phyloP scores from a whole-genome alignment of 2,797 vertebrate species.

The Adrianichthys oophorus region DNA sequence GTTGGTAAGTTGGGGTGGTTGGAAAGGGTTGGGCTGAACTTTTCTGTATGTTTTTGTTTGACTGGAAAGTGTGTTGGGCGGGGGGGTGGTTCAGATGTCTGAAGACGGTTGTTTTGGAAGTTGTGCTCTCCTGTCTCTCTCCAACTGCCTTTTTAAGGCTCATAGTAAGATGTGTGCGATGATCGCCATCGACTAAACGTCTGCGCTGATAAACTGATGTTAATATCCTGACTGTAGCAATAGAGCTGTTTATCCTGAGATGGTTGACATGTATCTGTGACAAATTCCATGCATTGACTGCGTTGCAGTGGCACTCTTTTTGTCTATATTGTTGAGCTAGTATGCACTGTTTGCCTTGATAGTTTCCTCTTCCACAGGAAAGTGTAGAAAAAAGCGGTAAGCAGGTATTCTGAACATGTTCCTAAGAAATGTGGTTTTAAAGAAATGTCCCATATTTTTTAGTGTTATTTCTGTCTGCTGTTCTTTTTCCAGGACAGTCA shows the following conservation, averaged over 20 bases:
- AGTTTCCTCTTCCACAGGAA: conserved; percentile 83
- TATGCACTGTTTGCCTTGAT: conserved; percentile 75
- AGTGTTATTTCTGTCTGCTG: conserved; percentile 66
- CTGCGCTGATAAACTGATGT: conserved; percentile 53
- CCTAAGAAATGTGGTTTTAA: conserved; percentile 65
- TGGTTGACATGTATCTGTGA: conserved; percentile 42
- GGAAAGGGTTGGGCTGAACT: conserved; percentile 63
- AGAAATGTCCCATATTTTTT: conserved; percentile 73
- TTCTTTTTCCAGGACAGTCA: conserved; percentile 79
- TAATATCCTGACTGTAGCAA: conserved; percentile 46
- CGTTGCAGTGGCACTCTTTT: conserved; percentile 68
- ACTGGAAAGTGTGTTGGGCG: conserved; percentile 2
- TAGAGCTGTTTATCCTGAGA: conserved; percentile 61
- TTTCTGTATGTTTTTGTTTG: conserved; percentile 43
- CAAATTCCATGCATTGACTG: conserved; percentile 57
- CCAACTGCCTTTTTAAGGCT: conserved; percentile 73
- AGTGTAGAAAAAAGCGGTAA: conserved; percentile 81
- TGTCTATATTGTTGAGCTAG: conserved; percentile 71
- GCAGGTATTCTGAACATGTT: conserved; percentile 66
- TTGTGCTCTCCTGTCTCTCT: conserved; percentile 77
- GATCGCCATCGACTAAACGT: conserved; percentile 52
- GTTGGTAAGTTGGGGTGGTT: conserved; percentile 96
- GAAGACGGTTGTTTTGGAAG: conserved; percentile 63
- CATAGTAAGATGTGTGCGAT: conserved; percentile 48
- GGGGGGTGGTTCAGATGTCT: conserved; percentile 49